Evolutionary conservation across 2,797 vertebrate genomes (phyloP).

Genomic region (Craterocephalus amniculus): DNA sequence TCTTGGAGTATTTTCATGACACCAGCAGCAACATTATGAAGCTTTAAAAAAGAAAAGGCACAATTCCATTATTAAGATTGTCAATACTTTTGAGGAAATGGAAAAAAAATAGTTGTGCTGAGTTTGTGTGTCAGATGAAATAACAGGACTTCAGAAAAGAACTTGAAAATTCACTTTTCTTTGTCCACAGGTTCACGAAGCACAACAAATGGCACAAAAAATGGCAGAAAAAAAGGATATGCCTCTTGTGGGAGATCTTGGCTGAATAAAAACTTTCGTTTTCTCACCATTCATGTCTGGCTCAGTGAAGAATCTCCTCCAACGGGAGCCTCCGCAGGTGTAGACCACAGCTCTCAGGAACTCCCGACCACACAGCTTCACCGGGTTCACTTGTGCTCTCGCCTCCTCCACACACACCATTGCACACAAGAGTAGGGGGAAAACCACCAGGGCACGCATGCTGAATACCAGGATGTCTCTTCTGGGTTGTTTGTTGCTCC

Average conservation of each 20-base stretch:
- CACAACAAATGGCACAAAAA: not conserved
- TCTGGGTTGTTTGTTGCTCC: conserved; percentile 2
- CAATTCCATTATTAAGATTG: not conserved
- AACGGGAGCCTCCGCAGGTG: conserved; percentile 87
- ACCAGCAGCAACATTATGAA: not conserved
- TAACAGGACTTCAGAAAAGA: not conserved
- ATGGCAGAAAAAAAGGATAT: no score
- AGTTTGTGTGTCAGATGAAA: not conserved
- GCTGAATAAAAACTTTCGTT: not conserved
- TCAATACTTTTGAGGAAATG: not conserved
- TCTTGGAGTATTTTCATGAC: not conserved
- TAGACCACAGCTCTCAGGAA: conserved; percentile 85
- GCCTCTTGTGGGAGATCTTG: not conserved
- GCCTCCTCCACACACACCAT: conserved; percentile 55
- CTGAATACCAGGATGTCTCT: conserved; percentile 29
- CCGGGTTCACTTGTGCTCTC: conserved; percentile 68
- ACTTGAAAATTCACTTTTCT: not conserved
- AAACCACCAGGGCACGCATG: conserved; percentile 69
- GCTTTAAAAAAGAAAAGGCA: not conserved
- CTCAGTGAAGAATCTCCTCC: conserved; percentile 79
- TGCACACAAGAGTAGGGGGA: conserved; percentile 75
- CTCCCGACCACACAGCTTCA: conserved; percentile 85
- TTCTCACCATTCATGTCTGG: conserved; percentile 76
- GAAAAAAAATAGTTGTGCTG: not conserved
- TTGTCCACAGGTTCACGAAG: not conserved